phyloP scores from a whole-genome alignment of 2,888 invertebrate species.

The Drosophila anomalata region DNA sequence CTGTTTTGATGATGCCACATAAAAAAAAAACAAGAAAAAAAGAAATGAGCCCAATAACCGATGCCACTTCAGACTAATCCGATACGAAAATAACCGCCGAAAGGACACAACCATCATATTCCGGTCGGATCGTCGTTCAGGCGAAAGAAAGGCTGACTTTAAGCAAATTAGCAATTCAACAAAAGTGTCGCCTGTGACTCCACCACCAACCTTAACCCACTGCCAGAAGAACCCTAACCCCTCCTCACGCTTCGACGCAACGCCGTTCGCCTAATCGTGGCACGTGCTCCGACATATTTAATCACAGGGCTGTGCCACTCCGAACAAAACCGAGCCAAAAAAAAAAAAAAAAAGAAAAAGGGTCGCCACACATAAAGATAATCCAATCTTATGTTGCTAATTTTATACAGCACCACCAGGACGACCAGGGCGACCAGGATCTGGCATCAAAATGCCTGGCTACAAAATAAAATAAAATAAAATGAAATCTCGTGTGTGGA shows the following conservation, averaged over 20 bases:
- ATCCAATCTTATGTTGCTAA: constrained; percentile 80
- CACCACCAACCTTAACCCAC: background rate
- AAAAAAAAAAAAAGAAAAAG: constrained; percentile 12
- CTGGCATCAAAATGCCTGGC: constrained; percentile 41
- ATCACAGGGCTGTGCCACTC: constrained; percentile 63
- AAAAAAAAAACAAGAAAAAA: background rate
- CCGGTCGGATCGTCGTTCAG: constrained; percentile 27
- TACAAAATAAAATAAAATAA: constrained; percentile 65
- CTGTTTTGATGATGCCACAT: background rate
- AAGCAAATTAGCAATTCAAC: constrained; percentile 73
- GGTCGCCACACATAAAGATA: constrained; percentile 64
- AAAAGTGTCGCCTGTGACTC: constrained; percentile 54
- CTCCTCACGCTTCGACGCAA: constrained; percentile 68
- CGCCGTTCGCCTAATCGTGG: constrained; percentile 75
- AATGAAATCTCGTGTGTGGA: constrained; percentile 71
- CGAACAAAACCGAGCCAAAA: constrained; percentile 3
- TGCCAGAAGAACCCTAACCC: constrained; percentile 17
- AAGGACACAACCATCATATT: constrained; percentile 9
- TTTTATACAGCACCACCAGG: constrained; percentile 68
- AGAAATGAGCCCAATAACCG: constrained; percentile 9
- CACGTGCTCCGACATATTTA: constrained; percentile 76
- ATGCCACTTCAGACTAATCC: constrained; percentile 42
- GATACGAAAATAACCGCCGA: constrained; percentile 7
- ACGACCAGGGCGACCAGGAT: background rate
- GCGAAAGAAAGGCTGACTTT: constrained; percentile 54